These are phyloP conservation scores for Pseudococcus jackbeardsleyi DNA, from an alignment of 2,888 invertebrate genomes.

Conservation along the genomic window DNA sequence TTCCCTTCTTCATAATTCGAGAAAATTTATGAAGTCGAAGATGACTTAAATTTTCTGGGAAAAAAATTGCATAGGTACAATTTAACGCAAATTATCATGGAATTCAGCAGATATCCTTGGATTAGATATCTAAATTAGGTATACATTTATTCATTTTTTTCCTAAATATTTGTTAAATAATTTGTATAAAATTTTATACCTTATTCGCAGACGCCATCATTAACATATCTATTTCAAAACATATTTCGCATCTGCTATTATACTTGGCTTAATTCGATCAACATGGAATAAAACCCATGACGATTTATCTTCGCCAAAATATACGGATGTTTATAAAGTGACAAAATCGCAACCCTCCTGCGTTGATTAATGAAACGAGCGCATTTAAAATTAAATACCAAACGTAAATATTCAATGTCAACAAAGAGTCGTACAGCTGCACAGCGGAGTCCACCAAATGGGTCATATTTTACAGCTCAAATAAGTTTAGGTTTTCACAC, in stretches of 20 bases:
- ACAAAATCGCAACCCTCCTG: slow-evolving; percentile 44
- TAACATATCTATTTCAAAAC: slow-evolving; percentile 2
- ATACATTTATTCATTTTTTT: neutral
- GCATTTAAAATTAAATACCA: neutral
- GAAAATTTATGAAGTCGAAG: too few species aligned
- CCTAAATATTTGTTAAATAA: neutral
- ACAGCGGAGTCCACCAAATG: neutral
- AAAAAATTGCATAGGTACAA: too few species aligned
- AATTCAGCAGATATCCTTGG: too few species aligned
- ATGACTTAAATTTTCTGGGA: too few species aligned
- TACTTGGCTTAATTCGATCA: neutral
- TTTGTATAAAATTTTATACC: neutral
- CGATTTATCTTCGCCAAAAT: slow-evolving; percentile 23
- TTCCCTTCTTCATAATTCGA: too few species aligned
- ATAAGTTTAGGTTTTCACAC: slow-evolving; percentile 13
- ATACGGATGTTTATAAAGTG: slow-evolving; percentile 30
- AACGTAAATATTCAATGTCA: slow-evolving; percentile 48
- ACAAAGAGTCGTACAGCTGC: slow-evolving; percentile 24
- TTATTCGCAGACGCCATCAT: neutral
- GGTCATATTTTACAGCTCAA: slow-evolving; percentile 9
- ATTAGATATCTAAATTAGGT: too few species aligned
- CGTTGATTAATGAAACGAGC: slow-evolving; percentile 48
- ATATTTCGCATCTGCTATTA: slow-evolving; percentile 45
- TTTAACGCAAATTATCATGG: too few species aligned
- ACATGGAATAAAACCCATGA: slow-evolving; percentile 1